Evolutionary conservation across 2,113 vertebrate species (phyloP).

Genomic region (Sinocyclocheilus anophthalmus): DNA sequence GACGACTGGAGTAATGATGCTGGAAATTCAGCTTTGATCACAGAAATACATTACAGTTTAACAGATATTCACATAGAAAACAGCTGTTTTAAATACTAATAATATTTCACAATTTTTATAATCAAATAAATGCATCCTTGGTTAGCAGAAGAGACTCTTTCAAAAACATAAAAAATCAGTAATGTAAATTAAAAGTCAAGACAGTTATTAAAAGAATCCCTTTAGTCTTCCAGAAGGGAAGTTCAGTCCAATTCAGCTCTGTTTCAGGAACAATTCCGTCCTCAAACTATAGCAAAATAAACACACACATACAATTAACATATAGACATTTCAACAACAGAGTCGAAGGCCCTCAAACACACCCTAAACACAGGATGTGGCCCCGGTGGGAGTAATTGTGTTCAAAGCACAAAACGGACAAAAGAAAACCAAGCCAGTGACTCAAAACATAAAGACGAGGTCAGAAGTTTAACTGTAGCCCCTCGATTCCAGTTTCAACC

Average conservation of each 20-base stretch:
- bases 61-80: background rate
- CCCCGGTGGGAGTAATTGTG: conserved; percentile 5
- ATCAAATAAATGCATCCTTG: background rate
- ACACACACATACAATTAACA: background rate
- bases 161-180: too few relatives aligned
- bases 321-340: background rate
- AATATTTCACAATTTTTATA: background rate
- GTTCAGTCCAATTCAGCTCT: too few relatives aligned
- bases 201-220: too few relatives aligned
- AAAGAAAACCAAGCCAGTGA: conserved; percentile 24
- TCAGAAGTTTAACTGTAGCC: background rate
- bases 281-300: background rate
- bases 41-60: background rate
- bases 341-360: conserved; percentile 25
- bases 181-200: too few relatives aligned
- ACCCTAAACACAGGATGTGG: conserved; percentile 44
- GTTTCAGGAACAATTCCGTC: background rate
- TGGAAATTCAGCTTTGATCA: too few relatives aligned
- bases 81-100: too few relatives aligned
- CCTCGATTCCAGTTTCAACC: background rate
- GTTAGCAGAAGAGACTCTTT: background rate
- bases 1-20: too few relatives aligned
- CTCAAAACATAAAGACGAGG: background rate
- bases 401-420: background rate
- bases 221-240: too few relatives aligned